Evolutionary conservation across 1,140 invertebrate genomes (phyloP).

Genomic region (Apolygus lucorum): DNA sequence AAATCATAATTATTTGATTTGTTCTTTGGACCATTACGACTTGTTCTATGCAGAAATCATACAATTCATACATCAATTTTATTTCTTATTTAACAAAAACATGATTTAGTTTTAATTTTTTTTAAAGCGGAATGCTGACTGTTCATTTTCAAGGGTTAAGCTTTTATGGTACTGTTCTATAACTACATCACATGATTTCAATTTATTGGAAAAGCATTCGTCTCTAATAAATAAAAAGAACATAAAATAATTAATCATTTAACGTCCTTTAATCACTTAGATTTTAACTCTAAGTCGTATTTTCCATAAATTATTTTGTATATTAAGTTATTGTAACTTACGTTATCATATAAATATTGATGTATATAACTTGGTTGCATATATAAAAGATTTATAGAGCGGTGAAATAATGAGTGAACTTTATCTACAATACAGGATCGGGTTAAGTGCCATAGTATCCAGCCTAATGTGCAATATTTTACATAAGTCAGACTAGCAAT

Average conservation of each 20-base stretch:
- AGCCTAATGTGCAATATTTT: slow-evolving; percentile 19
- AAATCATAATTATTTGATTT: no score
- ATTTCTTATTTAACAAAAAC: no score
- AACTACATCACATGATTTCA: not conserved
- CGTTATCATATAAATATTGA: slow-evolving; percentile 14
- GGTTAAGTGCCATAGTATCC: slow-evolving; percentile 4
- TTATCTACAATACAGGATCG: not conserved
- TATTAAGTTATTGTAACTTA: slow-evolving; percentile 17
- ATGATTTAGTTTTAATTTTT: no score
- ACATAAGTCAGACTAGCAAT: slow-evolving; percentile 21
- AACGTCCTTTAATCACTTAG: slow-evolving; percentile 27
- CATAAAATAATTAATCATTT: slow-evolving; percentile 18
- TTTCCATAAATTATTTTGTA: not conserved
- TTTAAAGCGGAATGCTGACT: no score
- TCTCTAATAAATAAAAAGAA: not conserved
- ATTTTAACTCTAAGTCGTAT: not conserved
- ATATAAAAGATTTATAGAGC: slow-evolving; percentile 2
- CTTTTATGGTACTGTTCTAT: no score
- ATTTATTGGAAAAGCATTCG: not conserved
- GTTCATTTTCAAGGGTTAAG: no score
- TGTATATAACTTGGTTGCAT: not conserved
- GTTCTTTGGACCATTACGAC: no score
- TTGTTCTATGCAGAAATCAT: no score
- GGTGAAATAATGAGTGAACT: slow-evolving; percentile 1
- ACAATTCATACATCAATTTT: no score